These are phyloP conservation scores for Edolisoma coerulescens DNA, from an alignment of 2,113 vertebrate species.

Conservation along the genomic window DNA sequence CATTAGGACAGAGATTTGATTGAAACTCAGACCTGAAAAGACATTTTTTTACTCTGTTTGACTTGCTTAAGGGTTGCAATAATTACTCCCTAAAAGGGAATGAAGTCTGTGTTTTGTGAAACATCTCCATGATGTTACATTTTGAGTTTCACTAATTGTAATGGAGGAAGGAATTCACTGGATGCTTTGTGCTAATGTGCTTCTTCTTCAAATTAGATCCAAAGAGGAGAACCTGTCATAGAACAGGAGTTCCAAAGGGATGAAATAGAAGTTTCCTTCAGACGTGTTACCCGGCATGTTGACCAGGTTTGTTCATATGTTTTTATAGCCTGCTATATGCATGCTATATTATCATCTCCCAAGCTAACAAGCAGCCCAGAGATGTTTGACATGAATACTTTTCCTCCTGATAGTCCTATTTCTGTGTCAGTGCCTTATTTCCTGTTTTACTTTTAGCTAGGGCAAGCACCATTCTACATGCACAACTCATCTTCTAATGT, in stretches of 20 bases:
- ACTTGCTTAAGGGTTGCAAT: not conserved
- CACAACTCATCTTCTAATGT: not conserved
- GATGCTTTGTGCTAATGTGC: not conserved
- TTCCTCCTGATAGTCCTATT: not conserved
- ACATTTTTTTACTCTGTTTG: not conserved
- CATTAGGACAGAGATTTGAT: not conserved
- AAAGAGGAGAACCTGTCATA: constrained; percentile 59
- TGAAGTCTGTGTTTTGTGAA: not conserved
- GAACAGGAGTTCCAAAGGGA: constrained; percentile 70
- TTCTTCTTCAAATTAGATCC: constrained; percentile 65
- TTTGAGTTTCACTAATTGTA: not conserved
- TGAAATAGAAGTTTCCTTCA: constrained; percentile 50
- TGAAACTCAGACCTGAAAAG: not conserved
- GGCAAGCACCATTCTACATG: not conserved
- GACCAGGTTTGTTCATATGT: constrained; percentile 72
- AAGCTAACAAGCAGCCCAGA: not conserved
- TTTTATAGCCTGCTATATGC: not conserved
- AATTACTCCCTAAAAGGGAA: not conserved
- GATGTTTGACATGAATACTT: not conserved
- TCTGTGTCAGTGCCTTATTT: not conserved
- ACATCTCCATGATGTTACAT: not conserved
- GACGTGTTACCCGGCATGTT: constrained; percentile 60
- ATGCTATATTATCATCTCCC: not conserved
- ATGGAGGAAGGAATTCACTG: not conserved
- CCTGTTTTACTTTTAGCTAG: not conserved